These are phyloP conservation scores for Ardeotis arabs DNA, from an alignment of 2,113 vertebrate genomes.

Conservation along the genomic window DNA sequence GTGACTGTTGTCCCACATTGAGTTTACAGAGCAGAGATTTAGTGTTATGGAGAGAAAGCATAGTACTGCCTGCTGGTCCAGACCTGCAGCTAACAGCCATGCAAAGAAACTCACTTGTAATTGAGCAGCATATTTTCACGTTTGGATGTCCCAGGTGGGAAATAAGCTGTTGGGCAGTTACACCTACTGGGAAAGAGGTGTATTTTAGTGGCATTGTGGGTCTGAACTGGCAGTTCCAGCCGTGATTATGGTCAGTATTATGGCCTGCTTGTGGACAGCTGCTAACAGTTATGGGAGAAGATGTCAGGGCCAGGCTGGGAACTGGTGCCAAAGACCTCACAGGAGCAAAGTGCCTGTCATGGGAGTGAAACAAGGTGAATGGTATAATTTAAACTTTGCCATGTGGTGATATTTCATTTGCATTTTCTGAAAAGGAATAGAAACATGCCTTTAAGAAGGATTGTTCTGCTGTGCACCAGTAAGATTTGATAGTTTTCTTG, in stretches of 20 bases:
- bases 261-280: constrained; percentile 29
- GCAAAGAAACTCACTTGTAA: not conserved
- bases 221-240: constrained; percentile 23
- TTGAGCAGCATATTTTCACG: not conserved
- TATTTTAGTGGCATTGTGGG: constrained; percentile 35
- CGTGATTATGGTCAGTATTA: constrained; percentile 34
- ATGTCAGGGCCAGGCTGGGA: not conserved
- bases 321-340: constrained; percentile 57
- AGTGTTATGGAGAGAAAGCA: not conserved
- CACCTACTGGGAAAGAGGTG: not conserved
- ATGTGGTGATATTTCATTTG: not conserved
- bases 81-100: not conserved
- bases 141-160: constrained; percentile 9
- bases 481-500: constrained; percentile 37
- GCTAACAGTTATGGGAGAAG: constrained; percentile 22
- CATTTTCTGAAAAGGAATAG: constrained; percentile 40
- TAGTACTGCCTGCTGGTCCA: not conserved
- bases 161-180: constrained; percentile 21
- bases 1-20: not conserved
- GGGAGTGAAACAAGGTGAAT: constrained; percentile 45
- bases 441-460: constrained; percentile 42
- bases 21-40: not conserved
- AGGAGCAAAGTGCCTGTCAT: not conserved
- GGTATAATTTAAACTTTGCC: constrained; percentile 27
- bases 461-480: constrained; percentile 36